Evolutionary conservation across 2,797 vertebrate genomes (phyloP).

Genomic region (Masticophis lateralis): DNA sequence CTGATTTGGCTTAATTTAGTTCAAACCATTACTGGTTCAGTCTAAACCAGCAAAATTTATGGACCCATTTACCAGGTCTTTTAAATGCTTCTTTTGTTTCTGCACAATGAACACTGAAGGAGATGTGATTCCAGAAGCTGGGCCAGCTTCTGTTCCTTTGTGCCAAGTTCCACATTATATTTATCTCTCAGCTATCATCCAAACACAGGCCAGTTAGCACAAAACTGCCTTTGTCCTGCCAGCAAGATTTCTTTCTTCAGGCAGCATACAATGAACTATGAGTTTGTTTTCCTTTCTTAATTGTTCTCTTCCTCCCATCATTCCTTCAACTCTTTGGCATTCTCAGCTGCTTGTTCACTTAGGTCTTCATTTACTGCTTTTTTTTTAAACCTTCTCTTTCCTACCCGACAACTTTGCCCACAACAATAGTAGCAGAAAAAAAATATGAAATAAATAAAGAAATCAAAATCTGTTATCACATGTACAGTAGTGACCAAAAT

Average conservation of each 20-base stretch:
- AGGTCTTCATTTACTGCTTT: conserved; percentile 13
- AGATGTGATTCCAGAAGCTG: conserved; percentile 60
- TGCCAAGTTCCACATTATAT: conserved; percentile 66
- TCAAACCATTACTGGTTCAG: conserved; percentile 61
- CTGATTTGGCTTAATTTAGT: conserved; percentile 63
- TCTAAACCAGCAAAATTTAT: conserved; percentile 63
- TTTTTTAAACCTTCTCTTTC: background rate
- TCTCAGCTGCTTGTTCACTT: conserved; percentile 20
- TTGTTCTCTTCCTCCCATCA: conserved; percentile 10
- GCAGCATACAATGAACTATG: conserved; percentile 56
- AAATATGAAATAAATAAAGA: background rate
- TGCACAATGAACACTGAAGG: conserved; percentile 59
- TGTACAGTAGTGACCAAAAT: too few relatives aligned
- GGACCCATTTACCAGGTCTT: conserved; percentile 62
- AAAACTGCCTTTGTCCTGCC: conserved; percentile 52
- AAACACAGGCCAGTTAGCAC: conserved; percentile 63
- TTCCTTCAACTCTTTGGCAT: conserved; percentile 24
- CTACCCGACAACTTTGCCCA: background rate
- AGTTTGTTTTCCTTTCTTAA: conserved; percentile 53
- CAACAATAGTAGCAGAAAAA: background rate
- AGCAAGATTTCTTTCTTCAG: conserved; percentile 52
- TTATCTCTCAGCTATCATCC: conserved; percentile 68
- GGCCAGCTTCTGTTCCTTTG: conserved; percentile 44
- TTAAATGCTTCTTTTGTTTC: conserved; percentile 60
- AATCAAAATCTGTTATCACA: background rate